Percentiles rank a stretch among this genome's conserved stretches.
phyloP scores from a whole-genome alignment of 2,888 invertebrate species.

The Hypolimnas misippus region DNA sequence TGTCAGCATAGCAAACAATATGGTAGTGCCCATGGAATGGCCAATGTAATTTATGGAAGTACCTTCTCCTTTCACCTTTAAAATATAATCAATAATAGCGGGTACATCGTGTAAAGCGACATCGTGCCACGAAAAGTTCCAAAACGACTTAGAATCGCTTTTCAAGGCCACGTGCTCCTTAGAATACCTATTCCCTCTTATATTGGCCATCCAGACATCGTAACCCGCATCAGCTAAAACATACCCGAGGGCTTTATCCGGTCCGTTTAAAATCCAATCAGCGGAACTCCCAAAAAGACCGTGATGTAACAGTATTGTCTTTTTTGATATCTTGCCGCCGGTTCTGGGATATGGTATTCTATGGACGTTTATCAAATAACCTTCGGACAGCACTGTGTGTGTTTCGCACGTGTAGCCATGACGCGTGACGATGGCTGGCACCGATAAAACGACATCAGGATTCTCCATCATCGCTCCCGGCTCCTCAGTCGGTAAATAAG shows the following conservation, averaged over 20 bases:
- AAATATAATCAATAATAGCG: conserved; percentile 88
- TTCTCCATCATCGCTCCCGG: conserved; percentile 53
- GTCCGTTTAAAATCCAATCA: conserved; percentile 90
- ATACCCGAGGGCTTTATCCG: conserved; percentile 86
- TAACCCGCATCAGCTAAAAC: conserved; percentile 87
- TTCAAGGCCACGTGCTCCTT: conserved; percentile 84
- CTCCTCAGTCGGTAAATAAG: conserved; percentile 54
- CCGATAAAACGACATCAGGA: conserved; percentile 64
- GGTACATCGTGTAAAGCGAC: conserved; percentile 95
- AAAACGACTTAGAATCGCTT: conserved; percentile 85
- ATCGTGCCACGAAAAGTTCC: conserved; percentile 94
- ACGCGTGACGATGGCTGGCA: conserved; percentile 68
- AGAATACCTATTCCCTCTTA: conserved; percentile 91
- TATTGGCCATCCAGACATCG: conserved; percentile 93
- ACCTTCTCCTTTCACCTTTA: conserved; percentile 57
- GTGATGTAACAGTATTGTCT: conserved; percentile 88
- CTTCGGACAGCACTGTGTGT: conserved; percentile 90
- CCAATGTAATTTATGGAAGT: conserved; percentile 88
- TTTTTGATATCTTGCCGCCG: conserved; percentile 52
- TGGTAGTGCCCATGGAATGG: conserved; percentile 95
- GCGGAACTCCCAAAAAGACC: conserved; percentile 91
- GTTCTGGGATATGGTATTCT: conserved; percentile 86
- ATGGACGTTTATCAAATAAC: conserved; percentile 91
- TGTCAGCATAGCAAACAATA: conserved; percentile 88
- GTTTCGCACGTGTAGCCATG: conserved; percentile 89